Evolutionary conservation across 2,888 invertebrate species (phyloP), one percentile per base, ranked within the genome.

Genomic region (Tipula unca): DNA sequence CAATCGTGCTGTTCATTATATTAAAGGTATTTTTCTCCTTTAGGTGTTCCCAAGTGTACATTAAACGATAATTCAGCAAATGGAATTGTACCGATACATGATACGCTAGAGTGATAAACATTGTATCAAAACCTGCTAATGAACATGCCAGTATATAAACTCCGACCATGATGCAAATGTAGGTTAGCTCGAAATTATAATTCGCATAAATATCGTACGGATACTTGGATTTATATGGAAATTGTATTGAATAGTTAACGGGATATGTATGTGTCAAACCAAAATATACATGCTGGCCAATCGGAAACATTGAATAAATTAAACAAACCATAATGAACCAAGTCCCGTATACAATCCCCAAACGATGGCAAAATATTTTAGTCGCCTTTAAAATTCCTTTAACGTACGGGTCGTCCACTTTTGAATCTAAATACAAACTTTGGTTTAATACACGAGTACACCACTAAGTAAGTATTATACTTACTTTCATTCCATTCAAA

Each of bases 401-500:
- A n/a, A 83, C 35, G 1, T 83, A n/a, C 2, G 83, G n/a, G n/a
- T 83, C 32, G 0, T 83, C 14, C 13, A 32, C 17, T 32, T 83
- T 83, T 1, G 5, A 83, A 29, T 83, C 83, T 83, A 17, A n/a
- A 29, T 1, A 82, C 25, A 82, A 3, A 39, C n/a, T n/a, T n/a
- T 39, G 10, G 39, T 32, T n/a, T n/a, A n/a, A n/a, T n/a, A n/a
- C n/a, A 35, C 35, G 35, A 35, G 35, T 35, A 35, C 35, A n/a
- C n/a, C n/a, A n/a, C 5, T 39, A 10, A 10, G 17, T 5, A 6
- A 32, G 1, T 32, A 17, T 17, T 2, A 48, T 32, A 83, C 29
- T 83, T n/a, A 83, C 83, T 29, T 32, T 29, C 32, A 83, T 83
- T 35, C 83, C 83, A 83, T 14, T 83, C 83, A n/a, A n/a, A 83